Base-by-base conservation (phyloP, 1,140 invertebrate genomes). In the Drosophila orena region DNA sequence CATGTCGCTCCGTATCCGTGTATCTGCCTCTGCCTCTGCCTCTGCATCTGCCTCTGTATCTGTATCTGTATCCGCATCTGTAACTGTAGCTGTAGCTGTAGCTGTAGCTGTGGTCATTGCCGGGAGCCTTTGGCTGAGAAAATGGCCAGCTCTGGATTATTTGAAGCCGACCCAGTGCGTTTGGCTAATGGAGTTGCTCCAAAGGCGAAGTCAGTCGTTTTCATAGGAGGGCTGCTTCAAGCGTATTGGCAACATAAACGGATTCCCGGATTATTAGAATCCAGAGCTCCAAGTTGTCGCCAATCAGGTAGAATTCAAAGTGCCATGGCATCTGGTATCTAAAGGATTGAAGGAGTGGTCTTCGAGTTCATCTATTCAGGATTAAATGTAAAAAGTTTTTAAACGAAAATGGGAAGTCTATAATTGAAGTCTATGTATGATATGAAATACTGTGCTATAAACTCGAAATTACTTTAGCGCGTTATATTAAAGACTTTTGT, bases 81-180 rank as follows among this genome's bases (percentile, higher is more conserved):
- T 12, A 27, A 3, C 24, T 15, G 14, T 4, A 27, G n/a, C 46
- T 27, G 44, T 24, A 68, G 30, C 57, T 61, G 44, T 49, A 44
- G 65, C 47, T 27, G 49, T 69, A 56, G 30, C 24, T 75, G 60
- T 59, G 74, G 43, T 58, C 64, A 85, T 50, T 78, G 61, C 52
- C 66, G 53, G 72, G 7, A 46, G 50, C 68, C 69, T 40, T 64
- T 81, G 65, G 76, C 49, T 66, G 66, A 62, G 64, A 42, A 68
- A 81, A 61, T 71, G 66, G 57, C 55, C 55, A 72, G 46, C 47
- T 73, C 47, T 66, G 61, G 72, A 74, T 80, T 79, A 60, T 57
- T 49, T 59, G 52, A 77, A 68, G 58, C 59, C 59, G 30, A 76
- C 40, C 53, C 59, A 72, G 74, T 60, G 58, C 77, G 22, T 69